phyloP scores from a whole-genome alignment of 2,888 invertebrate genomes.

The Oligia strigilis region DNA sequence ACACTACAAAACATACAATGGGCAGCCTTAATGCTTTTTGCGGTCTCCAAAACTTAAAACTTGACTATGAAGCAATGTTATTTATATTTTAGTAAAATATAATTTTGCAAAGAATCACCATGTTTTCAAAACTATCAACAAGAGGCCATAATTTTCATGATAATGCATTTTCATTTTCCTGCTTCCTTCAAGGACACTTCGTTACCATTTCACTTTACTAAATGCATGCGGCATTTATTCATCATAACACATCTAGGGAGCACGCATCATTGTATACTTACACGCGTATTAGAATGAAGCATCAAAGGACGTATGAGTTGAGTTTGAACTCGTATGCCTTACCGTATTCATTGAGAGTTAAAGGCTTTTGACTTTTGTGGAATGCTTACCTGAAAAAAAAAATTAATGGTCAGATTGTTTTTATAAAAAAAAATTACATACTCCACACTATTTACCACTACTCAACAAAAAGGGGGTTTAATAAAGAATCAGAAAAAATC shows the following conservation, averaged over 20 bases:
- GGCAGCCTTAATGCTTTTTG: no score
- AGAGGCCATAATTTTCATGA: background rate
- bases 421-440: no score
- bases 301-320: conserved; percentile 59
- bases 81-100: background rate
- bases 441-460: background rate
- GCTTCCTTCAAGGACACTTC: conserved; percentile 32
- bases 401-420: conserved; percentile 29
- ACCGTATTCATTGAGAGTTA: conserved; percentile 40
- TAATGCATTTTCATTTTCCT: conserved; percentile 10
- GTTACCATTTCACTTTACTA: conserved; percentile 31
- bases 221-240: conserved; percentile 46
- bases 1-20: no score
- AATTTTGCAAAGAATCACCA: background rate
- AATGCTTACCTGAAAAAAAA: conserved; percentile 56
- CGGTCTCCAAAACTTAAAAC: no score
- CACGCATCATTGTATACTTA: conserved; percentile 55
- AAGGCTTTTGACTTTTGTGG: conserved; percentile 16
- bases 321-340: conserved; percentile 48
- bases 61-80: background rate
- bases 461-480: no score
- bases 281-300: conserved; percentile 56
- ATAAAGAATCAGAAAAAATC: background rate
- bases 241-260: conserved; percentile 51
- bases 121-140: background rate